Conservation (phyloP, 1,140 invertebrate species). For the Leptopilina clavipes region DNA sequence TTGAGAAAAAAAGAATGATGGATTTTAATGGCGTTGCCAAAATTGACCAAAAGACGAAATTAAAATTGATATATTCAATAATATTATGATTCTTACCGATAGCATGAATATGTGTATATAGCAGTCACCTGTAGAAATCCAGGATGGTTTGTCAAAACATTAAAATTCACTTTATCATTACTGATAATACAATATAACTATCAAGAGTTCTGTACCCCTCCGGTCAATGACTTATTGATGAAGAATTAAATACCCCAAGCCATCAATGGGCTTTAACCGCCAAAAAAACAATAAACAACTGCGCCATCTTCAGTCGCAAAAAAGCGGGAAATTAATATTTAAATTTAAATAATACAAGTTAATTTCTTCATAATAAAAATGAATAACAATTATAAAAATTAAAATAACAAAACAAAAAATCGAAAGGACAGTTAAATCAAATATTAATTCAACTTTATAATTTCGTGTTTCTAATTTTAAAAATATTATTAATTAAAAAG, state of each 20-base stretch:
- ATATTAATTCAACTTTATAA: too few relatives aligned
- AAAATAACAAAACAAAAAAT: neutral
- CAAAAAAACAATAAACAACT: neutral
- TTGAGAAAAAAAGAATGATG: too few relatives aligned
- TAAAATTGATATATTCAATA: too few relatives aligned
- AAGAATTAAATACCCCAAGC: neutral
- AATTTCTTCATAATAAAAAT: neutral
- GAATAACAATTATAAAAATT: too few relatives aligned
- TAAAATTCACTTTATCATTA: neutral
- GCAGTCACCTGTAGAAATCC: neutral
- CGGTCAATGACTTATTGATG: neutral
- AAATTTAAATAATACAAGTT: neutral
- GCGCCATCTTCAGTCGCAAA: neutral
- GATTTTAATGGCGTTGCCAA: too few relatives aligned
- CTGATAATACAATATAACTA: neutral
- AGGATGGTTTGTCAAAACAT: neutral
- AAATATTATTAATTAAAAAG: too few relatives aligned
- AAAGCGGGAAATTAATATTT: neutral
- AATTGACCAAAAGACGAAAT: too few relatives aligned
- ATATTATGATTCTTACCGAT: neutral
- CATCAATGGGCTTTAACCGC: neutral
- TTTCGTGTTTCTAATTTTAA: too few relatives aligned
- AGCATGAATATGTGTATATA: neutral
- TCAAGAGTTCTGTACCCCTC: neutral
- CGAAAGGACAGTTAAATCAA: too few relatives aligned